Conservation (phyloP, 2,888 invertebrate genomes). For the Iselma pallidipennis region DNA sequence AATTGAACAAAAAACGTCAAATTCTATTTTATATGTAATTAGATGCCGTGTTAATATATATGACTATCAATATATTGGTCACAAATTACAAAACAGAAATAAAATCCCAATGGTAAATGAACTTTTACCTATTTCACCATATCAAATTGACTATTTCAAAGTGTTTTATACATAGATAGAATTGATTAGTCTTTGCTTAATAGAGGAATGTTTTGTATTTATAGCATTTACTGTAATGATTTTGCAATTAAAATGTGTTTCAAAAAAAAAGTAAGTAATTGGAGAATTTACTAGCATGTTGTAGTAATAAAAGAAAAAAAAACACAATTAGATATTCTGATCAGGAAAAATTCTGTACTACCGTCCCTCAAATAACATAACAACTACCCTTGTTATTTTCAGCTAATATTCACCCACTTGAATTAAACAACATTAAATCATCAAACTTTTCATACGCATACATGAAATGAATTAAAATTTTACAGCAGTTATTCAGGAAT, state of each 20-base stretch:
- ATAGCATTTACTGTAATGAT: neutral
- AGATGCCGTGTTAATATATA: neutral
- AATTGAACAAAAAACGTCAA: neutral
- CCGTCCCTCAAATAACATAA: slow-evolving; percentile 7
- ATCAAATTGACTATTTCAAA: neutral
- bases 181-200: neutral
- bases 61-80: neutral
- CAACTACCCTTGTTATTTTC: slow-evolving; percentile 24
- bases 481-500: slow-evolving; percentile 47
- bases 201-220: neutral
- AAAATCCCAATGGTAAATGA: neutral
- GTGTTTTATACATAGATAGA: neutral
- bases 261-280: too few species aligned
- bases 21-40: neutral
- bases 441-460: slow-evolving; percentile 51
- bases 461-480: slow-evolving; percentile 54
- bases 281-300: too few species aligned
- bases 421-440: slow-evolving; percentile 49
- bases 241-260: neutral
- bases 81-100: neutral
- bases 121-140: slow-evolving; percentile 2
- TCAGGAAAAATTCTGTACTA: neutral
- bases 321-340: neutral
- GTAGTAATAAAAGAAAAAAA: too few species aligned
- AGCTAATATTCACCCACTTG: slow-evolving; percentile 38